Base-by-base conservation (phyloP, 2,113 vertebrate species). In the Pitta sordida region DNA sequence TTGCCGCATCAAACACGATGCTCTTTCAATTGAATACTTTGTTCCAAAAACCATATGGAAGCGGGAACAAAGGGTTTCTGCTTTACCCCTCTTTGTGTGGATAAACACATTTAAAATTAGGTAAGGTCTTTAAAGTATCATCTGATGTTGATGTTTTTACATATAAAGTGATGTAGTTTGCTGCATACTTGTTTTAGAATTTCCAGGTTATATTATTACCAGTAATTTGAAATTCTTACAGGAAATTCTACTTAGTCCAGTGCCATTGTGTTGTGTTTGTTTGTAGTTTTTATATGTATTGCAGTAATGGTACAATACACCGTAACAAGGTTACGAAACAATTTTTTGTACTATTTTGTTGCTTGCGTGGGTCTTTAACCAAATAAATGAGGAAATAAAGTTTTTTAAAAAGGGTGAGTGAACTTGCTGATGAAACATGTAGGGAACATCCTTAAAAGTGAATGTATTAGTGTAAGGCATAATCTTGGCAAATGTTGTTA, bases 61-160 rank as follows among this genome's bases (percentile, higher is more conserved):
- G 65, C 98, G 98, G 88, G 98, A 99, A 79, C 91, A 98, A 86
- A 97, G 98, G 88, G 97, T 98, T 52, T 97, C 96, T n/a, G 97
- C 96, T 26, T 94, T 99, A 90, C 98, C 98, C 9, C 68, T 99
- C 23, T 99, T 97, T 55, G 96, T 97, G 63, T 99, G 99, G 99
- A 95, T 99, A 97, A 99, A 99, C 96, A 97, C 98, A 17, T 83
- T 97, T 68, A 98, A 97, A 97, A 97, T 97, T 96, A 99, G 99
- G 99, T 99, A 86, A 95, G 77, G 6, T 79, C 76, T 81, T 78
- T n/a, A 64, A 69, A 43, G 41, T 82, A 51, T 64, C 58, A 75
- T 26, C 65, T 92, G 24, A 65, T 73, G 67, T 15, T 93, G 76
- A 36, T 8, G 4, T 6, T 68, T 93, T 60, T 51, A 81, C 10